Conservation (phyloP, 2,888 invertebrate genomes). For the Nudaria mundana region DNA sequence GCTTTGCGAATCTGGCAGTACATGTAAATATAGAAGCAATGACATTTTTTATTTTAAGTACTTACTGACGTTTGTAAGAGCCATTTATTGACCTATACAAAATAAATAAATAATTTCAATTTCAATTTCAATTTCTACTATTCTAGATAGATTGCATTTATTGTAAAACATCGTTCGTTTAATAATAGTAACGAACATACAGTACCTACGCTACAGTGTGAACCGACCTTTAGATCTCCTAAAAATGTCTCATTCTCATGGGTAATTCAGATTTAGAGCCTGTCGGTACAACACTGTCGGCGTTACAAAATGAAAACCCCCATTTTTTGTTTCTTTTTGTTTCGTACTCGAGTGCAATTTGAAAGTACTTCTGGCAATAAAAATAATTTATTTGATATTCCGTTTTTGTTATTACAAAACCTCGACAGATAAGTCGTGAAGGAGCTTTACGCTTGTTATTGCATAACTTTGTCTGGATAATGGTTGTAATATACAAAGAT, state of each 20-base stretch:
- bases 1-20: too few species aligned
- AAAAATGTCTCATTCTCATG: slow-evolving; percentile 28
- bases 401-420: slow-evolving; percentile 8
- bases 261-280: slow-evolving; percentile 26
- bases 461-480: slow-evolving; percentile 5
- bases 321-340: slow-evolving; percentile 18
- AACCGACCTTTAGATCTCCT: slow-evolving; percentile 5
- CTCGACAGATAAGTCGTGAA: slow-evolving; percentile 2
- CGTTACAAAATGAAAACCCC: slow-evolving; percentile 18
- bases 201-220: too few species aligned
- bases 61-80: too few species aligned
- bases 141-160: too few species aligned
- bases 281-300: slow-evolving; percentile 8
- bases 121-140: too few species aligned
- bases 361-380: slow-evolving; percentile 17
- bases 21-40: too few species aligned
- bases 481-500: slow-evolving; percentile 7
- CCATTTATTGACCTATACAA: too few species aligned
- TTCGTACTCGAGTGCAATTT: slow-evolving; percentile 19
- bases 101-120: too few species aligned
- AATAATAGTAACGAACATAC: too few species aligned
- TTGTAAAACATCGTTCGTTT: too few species aligned
- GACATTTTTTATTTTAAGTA: too few species aligned
- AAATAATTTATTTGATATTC: slow-evolving; percentile 24
- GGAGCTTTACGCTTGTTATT: slow-evolving; percentile 4